A percentile compares a stretch with the other conserved stretches of the same genome.
Conservation (phyloP, 2,888 invertebrate genomes). For the Apodemia mormo region DNA sequence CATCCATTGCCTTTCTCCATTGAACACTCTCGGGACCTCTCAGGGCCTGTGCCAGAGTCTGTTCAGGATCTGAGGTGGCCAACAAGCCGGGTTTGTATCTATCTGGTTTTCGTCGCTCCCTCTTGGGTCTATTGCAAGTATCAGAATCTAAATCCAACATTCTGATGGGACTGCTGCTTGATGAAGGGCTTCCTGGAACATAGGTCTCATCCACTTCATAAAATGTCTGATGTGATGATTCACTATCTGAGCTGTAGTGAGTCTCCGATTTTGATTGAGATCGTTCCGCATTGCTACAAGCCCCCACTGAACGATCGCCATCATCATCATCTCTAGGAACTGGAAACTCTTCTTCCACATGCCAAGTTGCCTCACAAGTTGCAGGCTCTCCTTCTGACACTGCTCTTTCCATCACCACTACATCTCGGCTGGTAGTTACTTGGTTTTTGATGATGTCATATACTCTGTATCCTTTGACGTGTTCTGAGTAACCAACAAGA, state of each 20-base stretch:
- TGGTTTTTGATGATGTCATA: background rate
- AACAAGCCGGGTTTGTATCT: background rate
- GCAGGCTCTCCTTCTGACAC: background rate
- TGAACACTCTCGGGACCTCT: background rate
- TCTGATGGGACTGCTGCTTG: background rate
- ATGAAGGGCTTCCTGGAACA: conserved; percentile 8
- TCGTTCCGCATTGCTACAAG: background rate
- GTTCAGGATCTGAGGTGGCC: background rate
- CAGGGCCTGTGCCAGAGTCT: background rate
- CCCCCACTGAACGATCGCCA: conserved; percentile 1
- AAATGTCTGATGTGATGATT: conserved; percentile 1
- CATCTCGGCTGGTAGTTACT: conserved; percentile 4
- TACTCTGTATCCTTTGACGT: background rate
- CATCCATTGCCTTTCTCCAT: conserved; percentile 24
- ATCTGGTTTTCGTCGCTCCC: background rate
- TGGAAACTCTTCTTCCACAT: background rate
- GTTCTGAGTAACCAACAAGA: background rate
- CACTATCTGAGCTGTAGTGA: background rate
- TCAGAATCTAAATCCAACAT: background rate
- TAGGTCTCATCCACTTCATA: conserved; percentile 4
- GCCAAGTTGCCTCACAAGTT: background rate
- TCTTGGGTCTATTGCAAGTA: background rate
- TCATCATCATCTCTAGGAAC: background rate
- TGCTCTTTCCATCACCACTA: background rate
- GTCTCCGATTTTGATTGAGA: background rate